Conservation (phyloP, 2,888 invertebrate genomes). For the Acanthosepion pharaonis region DNA sequence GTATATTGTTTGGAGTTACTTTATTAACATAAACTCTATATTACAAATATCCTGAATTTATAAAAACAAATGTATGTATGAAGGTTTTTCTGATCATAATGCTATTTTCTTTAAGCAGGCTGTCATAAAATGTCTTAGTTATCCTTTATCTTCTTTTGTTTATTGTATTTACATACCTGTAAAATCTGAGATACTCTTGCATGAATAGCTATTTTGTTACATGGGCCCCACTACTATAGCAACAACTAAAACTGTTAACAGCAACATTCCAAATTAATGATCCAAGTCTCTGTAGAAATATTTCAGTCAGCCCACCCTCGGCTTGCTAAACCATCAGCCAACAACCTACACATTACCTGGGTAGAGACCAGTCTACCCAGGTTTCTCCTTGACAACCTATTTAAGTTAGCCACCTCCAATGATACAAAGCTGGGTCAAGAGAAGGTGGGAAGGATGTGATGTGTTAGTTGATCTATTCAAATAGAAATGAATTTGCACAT, state of each 20-base stretch:
- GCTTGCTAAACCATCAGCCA: not conserved
- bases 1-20: no score
- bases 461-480: slow-evolving; percentile 20
- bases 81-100: no score
- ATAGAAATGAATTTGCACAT: slow-evolving; percentile 33
- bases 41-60: no score
- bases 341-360: not conserved
- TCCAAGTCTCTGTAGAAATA: not conserved
- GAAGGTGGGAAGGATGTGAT: not conserved
- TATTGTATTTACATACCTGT: not conserved
- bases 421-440: slow-evolving; percentile 2
- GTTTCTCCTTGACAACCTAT: slow-evolving; percentile 18
- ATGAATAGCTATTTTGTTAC: not conserved
- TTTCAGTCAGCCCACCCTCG: slow-evolving; percentile 10
- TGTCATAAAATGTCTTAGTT: not conserved
- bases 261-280: not conserved
- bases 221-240: not conserved
- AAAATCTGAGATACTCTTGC: not conserved
- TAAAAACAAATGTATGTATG: no score
- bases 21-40: no score
- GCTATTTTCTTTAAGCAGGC: no score
- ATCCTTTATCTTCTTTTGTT: not conserved
- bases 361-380: slow-evolving; percentile 23
- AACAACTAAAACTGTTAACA: not conserved
- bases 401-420: slow-evolving; percentile 33